These are phyloP conservation scores for Ectropis crepuscularia DNA, from an alignment of 2,888 invertebrate genomes.

Conservation along the genomic window DNA sequence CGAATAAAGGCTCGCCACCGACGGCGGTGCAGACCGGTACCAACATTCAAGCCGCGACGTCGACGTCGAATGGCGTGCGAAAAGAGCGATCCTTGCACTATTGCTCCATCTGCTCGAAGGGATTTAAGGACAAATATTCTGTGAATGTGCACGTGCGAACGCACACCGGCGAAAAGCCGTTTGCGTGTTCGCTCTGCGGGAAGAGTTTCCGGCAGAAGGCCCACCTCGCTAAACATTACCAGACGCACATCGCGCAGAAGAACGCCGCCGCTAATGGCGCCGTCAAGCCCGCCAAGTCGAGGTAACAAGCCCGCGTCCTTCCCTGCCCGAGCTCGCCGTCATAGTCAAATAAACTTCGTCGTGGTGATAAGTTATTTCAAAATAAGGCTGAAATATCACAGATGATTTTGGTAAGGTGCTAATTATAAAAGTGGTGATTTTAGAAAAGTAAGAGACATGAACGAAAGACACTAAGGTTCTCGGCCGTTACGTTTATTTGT, in stretches of 20 bases:
- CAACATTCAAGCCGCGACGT: slow-evolving; percentile 81
- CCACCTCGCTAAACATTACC: slow-evolving; percentile 96
- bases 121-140: slow-evolving; percentile 98
- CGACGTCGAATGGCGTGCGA: slow-evolving; percentile 89
- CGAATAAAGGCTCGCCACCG: slow-evolving; percentile 79
- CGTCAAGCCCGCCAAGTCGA: slow-evolving; percentile 80
- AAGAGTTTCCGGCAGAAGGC: slow-evolving; percentile 97
- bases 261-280: slow-evolving; percentile 88
- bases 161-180: slow-evolving; percentile 99
- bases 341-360: slow-evolving; percentile 79
- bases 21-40: slow-evolving; percentile 66
- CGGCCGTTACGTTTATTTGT: slow-evolving; percentile 73
- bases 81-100: slow-evolving; percentile 96
- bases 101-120: slow-evolving; percentile 96
- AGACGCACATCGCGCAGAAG: slow-evolving; percentile 95
- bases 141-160: slow-evolving; percentile 99
- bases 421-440: slow-evolving; percentile 70
- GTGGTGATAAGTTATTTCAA: slow-evolving; percentile 71
- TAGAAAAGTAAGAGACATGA: slow-evolving; percentile 69
- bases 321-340: slow-evolving; percentile 49
- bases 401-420: slow-evolving; percentile 83
- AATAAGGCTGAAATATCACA: slow-evolving; percentile 82
- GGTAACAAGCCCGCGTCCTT: slow-evolving; percentile 65
- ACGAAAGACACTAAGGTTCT: slow-evolving; percentile 64
- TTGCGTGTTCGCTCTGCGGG: slow-evolving; percentile 96